Base-by-base conservation (phyloP, 2,797 vertebrate species). In the Lagocephalus sceleratus region DNA sequence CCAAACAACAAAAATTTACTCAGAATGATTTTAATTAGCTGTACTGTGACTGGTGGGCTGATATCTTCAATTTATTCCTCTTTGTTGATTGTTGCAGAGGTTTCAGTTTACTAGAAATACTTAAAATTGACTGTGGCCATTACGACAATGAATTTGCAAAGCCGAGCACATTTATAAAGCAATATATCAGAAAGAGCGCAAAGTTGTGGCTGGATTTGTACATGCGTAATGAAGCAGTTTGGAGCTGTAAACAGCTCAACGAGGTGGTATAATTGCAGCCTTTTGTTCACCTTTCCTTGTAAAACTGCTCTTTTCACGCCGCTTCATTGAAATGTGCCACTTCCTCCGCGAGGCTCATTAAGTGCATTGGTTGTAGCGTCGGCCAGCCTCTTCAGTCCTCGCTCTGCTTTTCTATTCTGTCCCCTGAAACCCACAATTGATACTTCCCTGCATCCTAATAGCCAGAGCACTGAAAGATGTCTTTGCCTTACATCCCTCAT, bases 381-480 rank as follows among this genome's bases (percentile, higher is more conserved):
- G 63, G 46, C 63, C 8, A 10, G 64, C 55, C 60, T 61, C 51
- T 66, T 71, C 62, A 3, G 51, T 51, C 20, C 59, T 52, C 69
- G 47, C 61, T 19, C 11, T 12, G 56, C 63, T 64, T 76, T 65
- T 61, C 54, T 73, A 62, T 73, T 67, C 76, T 54, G 66, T 72
- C 63, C 64, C 67, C 55, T 58, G 54, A 68, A 71, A 63, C 42
- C 50, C 47, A 26, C 65, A 66, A 68, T 74, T 69, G 21, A 35
- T 54, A 59, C 64, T 71, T 69, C 70, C 71, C 60, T 76, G 81
- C 66, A 73, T 84, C 67, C 47, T 55, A 75, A 82, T 74, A 70
- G 66, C 52, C 43, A 11, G 40, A 39, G 55, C 53, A 21, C 69
- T 63, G 75, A 75, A 51, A 43, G 38, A 41, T 43, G 51, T 48